Percentiles rank a stretch among this genome's conserved stretches.
These are phyloP conservation scores for Tridacna crocea DNA, from an alignment of 2,888 invertebrate genomes.

Conservation along the genomic window DNA sequence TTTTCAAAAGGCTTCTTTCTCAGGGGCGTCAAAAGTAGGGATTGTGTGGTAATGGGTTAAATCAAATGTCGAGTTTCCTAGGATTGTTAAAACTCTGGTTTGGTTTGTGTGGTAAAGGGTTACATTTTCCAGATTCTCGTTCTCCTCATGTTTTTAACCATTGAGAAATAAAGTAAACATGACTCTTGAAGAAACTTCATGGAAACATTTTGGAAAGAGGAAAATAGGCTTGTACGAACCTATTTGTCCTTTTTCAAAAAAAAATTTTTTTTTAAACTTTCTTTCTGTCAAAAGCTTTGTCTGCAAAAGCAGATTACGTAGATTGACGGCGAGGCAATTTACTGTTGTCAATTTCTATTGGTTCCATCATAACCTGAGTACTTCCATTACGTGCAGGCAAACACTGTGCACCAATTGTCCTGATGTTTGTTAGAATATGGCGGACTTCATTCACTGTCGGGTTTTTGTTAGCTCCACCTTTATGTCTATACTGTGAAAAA, in stretches of 20 bases:
- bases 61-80: no score
- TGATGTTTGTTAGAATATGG: slow-evolving; percentile 36
- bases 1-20: no score
- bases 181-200: neutral
- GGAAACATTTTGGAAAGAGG: neutral
- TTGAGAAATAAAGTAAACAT: neutral
- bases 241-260: neutral
- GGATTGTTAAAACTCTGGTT: no score
- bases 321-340: slow-evolving; percentile 5
- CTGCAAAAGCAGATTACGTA: neutral
- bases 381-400: slow-evolving; percentile 28
- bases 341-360: neutral
- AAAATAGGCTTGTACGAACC: neutral
- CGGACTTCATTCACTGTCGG: slow-evolving; percentile 48
- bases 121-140: neutral
- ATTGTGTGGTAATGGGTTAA: no score
- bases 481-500: slow-evolving; percentile 47
- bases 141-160: neutral
- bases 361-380: neutral
- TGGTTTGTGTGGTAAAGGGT: no score
- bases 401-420: slow-evolving; percentile 37
- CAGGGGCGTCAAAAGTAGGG: no score
- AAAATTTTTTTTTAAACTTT: neutral
- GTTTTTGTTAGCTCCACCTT: slow-evolving; percentile 39
- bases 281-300: neutral